These are phyloP conservation scores for Cinclus cinclus DNA, from an alignment of 2,113 vertebrate species.

Conservation along the genomic window DNA sequence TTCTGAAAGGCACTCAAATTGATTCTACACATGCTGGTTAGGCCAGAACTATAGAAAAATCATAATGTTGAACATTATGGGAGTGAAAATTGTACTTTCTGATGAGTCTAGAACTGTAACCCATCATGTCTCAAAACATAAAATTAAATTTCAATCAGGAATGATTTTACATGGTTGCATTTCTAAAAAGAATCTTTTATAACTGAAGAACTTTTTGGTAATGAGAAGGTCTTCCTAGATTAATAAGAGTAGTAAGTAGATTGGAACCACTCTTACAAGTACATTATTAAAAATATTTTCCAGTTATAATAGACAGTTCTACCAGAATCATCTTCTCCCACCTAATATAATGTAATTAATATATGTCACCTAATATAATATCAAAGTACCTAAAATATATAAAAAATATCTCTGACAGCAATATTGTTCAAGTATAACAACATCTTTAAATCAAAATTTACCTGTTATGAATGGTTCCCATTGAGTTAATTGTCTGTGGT, in stretches of 20 bases:
- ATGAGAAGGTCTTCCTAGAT: neutral
- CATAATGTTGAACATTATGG: neutral
- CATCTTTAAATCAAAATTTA: neutral
- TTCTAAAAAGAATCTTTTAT: neutral
- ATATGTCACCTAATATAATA: neutral
- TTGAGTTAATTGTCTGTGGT: neutral
- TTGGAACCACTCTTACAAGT: accelerated
- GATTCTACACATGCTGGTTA: neutral
- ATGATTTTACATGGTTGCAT: neutral
- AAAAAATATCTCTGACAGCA: neutral
- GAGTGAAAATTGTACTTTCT: neutral
- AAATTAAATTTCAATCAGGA: neutral
- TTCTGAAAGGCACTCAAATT: neutral
- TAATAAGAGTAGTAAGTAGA: neutral
- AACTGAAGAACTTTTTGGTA: neutral
- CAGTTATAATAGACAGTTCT: neutral
- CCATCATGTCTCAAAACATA: neutral
- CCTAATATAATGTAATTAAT: neutral
- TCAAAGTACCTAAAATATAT: neutral
- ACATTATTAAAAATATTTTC: neutral
- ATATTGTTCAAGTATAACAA: neutral
- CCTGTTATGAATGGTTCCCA: neutral
- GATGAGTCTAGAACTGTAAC: neutral
- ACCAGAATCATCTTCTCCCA: neutral
- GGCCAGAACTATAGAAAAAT: neutral